phyloP scores from a whole-genome alignment of 2,113 vertebrate species.

The Dissostichus mawsoni region DNA sequence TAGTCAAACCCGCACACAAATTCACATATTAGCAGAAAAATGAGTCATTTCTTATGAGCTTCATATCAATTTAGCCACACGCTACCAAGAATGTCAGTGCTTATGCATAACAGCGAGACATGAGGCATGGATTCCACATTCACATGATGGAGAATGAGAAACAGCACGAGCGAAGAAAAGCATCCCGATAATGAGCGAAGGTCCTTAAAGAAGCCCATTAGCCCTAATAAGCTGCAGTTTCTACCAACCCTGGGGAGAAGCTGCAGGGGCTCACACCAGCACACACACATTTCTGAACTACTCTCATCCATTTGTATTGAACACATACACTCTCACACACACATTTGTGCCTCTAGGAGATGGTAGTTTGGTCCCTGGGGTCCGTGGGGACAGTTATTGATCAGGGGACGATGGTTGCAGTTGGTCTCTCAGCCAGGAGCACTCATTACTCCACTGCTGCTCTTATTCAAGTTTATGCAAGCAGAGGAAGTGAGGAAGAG shows the following conservation, averaged over 20 bases:
- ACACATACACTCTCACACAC: background rate
- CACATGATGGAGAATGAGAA: constrained; percentile 10
- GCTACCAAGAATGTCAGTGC: background rate
- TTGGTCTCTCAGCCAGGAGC: constrained; percentile 36
- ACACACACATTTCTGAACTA: constrained; percentile 9
- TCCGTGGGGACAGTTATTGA: constrained; percentile 45
- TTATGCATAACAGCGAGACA: constrained; percentile 7
- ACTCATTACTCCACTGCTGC: constrained; percentile 42
- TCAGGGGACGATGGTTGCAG: constrained; percentile 29
- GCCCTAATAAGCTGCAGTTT: constrained; percentile 56
- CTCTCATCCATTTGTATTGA: constrained; percentile 7
- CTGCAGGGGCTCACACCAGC: constrained; percentile 10
- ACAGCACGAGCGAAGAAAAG: constrained; percentile 4
- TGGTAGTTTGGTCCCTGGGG: constrained; percentile 10
- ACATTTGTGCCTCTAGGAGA: constrained; percentile 15
- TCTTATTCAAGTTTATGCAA: constrained; percentile 22
- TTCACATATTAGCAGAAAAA: background rate
- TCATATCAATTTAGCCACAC: background rate
- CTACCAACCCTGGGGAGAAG: constrained; percentile 30
- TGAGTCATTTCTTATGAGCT: background rate
- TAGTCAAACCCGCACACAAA: background rate
- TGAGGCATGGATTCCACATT: no score
- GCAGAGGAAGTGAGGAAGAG: background rate
- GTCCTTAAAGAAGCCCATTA: constrained; percentile 70
- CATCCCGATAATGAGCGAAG: constrained; percentile 56